A percentile compares a stretch with the other conserved stretches of the same genome.
Evolutionary conservation across 64 coral and sea anemone genomes (phyloP).

Genomic region (Anthopleura sola): DNA sequence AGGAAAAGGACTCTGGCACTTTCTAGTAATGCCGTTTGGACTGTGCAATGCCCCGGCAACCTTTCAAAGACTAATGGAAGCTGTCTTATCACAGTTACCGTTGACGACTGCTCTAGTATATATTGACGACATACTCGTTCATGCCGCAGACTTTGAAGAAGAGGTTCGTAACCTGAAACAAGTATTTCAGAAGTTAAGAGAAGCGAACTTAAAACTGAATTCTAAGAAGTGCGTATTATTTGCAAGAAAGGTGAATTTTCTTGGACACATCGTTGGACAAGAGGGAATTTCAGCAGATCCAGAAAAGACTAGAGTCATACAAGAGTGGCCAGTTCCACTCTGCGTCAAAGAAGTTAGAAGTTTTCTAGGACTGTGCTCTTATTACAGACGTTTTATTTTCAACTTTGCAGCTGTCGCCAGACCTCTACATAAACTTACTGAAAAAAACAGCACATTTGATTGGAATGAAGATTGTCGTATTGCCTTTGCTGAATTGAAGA

Average conservation of each 20-base stretch:
- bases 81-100: neutral
- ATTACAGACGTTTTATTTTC: conserved; percentile 17
- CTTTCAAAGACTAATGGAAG: conserved; percentile 23
- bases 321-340: conserved; percentile 15
- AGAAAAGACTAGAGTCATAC: neutral
- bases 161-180: neutral
- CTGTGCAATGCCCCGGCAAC: conserved; percentile 1
- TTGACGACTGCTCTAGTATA: neutral
- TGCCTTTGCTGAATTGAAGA: conserved; percentile 16
- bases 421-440: neutral
- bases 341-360: conserved; percentile 13
- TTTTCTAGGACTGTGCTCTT: conserved; percentile 10
- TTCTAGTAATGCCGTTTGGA: conserved; percentile 20
- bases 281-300: conserved; percentile 7
- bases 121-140: conserved; percentile 23
- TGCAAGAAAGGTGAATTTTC: neutral
- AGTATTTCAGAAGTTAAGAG: conserved; percentile 18
- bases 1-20: conserved; percentile 2
- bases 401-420: conserved; percentile 3
- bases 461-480: conserved; percentile 1
- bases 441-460: neutral
- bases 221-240: conserved; percentile 18
- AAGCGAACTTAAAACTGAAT: conserved; percentile 25
- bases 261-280: conserved; percentile 22
- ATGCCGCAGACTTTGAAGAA: conserved; percentile 14